These are phyloP conservation scores for Drosophila ohnishii DNA, from an alignment of 1,140 invertebrate species.

Conservation along the genomic window DNA sequence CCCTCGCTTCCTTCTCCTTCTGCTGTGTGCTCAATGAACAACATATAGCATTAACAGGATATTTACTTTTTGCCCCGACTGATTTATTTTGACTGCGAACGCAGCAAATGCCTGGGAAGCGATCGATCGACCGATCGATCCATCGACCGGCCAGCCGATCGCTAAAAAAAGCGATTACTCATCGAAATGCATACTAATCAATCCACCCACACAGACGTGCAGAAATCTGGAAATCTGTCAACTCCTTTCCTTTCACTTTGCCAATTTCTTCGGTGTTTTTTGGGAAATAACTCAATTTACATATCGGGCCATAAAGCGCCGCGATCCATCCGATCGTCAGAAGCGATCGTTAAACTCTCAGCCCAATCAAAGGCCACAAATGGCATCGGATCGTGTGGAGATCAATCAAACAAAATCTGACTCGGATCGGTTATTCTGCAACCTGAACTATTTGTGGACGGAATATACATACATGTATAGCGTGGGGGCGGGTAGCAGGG, in stretches of 20 bases:
- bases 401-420: constrained; percentile 51
- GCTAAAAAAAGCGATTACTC: constrained; percentile 48
- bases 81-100: constrained; percentile 75
- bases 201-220: constrained; percentile 32
- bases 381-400: constrained; percentile 35
- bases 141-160: constrained; percentile 29
- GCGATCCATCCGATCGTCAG: constrained; percentile 44
- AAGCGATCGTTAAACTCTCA: constrained; percentile 55
- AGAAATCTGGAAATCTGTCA: constrained; percentile 15
- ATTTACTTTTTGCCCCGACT: constrained; percentile 70
- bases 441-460: constrained; percentile 27
- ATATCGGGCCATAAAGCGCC: constrained; percentile 51
- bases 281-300: constrained; percentile 49
- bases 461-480: too few species aligned
- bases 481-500: not conserved
- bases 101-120: constrained; percentile 56
- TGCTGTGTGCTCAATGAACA: constrained; percentile 35
- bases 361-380: constrained; percentile 31
- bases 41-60: constrained; percentile 57
- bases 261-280: constrained; percentile 37
- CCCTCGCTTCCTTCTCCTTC: constrained; percentile 24
- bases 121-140: constrained; percentile 46
- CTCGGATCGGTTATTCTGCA: constrained; percentile 38
- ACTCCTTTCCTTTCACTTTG: constrained; percentile 64
- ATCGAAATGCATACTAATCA: constrained; percentile 72